A percentile compares a stretch with the other conserved stretches of the same genome.
Conservation (phyloP, 2,888 invertebrate genomes). For the Oxyscelio sp. region DNA sequence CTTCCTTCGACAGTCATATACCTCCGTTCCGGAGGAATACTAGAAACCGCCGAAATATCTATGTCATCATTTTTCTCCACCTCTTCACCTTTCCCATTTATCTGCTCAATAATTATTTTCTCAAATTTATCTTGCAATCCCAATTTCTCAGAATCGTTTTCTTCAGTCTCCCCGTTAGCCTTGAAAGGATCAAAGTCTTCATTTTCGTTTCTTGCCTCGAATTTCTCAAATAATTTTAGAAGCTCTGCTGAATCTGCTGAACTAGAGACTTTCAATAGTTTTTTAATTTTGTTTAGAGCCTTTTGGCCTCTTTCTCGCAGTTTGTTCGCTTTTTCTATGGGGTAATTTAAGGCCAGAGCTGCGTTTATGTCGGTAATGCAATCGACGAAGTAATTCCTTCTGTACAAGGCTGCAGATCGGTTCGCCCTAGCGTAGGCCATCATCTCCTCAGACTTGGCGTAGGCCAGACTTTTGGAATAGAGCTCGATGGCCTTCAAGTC, state of each 20-base stretch:
- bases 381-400: constrained; percentile 84
- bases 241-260: constrained; percentile 37
- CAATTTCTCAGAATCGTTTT: not conserved
- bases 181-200: not conserved
- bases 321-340: constrained; percentile 84
- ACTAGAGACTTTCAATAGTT: constrained; percentile 37
- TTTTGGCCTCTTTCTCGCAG: constrained; percentile 83
- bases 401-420: constrained; percentile 86
- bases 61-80: constrained; percentile 4
- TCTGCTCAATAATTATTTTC: constrained; percentile 5
- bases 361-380: constrained; percentile 86
- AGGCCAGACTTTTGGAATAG: constrained; percentile 86
- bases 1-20: constrained; percentile 81
- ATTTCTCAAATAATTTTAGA: constrained; percentile 46
- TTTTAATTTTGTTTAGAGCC: constrained; percentile 79
- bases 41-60: constrained; percentile 47
- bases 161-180: not conserved
- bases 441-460: constrained; percentile 82
- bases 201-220: constrained; percentile 38
- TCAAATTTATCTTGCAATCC: constrained; percentile 8
- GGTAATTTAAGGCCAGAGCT: constrained; percentile 84
- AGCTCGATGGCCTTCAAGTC: constrained; percentile 86
- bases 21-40: constrained; percentile 75
- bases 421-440: constrained; percentile 87
- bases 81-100: constrained; percentile 21